Evolutionary conservation across 2,797 vertebrate species (phyloP).

Genomic region (Hemitrygon akajei): DNA sequence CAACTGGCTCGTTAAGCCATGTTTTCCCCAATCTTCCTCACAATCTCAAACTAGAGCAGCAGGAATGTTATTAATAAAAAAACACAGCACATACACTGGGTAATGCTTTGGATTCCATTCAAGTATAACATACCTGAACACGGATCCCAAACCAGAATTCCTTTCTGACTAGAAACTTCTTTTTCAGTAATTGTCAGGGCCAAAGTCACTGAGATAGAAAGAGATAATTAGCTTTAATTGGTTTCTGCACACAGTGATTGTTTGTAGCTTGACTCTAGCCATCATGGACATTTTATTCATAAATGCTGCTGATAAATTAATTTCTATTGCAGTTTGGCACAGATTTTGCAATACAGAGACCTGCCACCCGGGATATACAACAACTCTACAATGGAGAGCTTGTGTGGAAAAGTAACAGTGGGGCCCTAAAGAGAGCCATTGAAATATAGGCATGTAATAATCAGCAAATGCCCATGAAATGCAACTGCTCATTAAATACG

Average conservation of each 20-base stretch:
- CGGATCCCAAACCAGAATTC: no score
- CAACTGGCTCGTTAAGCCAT: no score
- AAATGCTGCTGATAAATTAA: no score
- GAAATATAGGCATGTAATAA: background rate
- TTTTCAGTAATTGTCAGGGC: no score
- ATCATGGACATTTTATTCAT: background rate
- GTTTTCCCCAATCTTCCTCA: background rate
- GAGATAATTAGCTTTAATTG: background rate
- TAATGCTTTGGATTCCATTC: no score
- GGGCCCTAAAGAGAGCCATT: background rate
- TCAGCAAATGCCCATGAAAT: background rate
- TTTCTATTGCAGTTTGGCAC: no score
- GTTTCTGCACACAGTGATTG: background rate
- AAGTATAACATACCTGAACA: no score
- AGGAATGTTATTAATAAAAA: background rate
- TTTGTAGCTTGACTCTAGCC: background rate
- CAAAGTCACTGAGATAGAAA: background rate
- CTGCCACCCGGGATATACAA: background rate
- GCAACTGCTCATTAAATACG: background rate
- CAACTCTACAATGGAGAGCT: background rate
- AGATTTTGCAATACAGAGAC: background rate
- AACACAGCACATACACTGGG: no score
- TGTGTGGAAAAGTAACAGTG: background rate
- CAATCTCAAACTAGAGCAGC: background rate
- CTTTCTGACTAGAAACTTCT: no score